Base-by-base conservation (phyloP, 2,888 invertebrate genomes). In the Lordiphosa andalusiaca region DNA sequence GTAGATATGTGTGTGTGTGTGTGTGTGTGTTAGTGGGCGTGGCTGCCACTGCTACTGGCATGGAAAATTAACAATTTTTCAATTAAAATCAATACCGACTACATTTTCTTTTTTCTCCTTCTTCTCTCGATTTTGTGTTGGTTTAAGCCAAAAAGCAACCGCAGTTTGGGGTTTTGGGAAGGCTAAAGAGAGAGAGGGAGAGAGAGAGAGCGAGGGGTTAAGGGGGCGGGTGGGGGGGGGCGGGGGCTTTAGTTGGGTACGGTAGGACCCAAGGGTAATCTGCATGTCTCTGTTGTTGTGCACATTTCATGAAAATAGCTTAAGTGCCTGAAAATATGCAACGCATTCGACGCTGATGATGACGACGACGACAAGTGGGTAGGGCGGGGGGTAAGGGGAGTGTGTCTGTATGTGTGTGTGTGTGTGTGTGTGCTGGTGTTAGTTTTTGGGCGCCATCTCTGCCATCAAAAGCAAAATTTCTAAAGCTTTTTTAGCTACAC, bases 41-140 rank as follows among this genome's bases (percentile, higher is more conserved):
- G 64, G 80, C 64, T 33, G 69, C 47, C 41, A 33, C 71, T 68
- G 53, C 50, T 72, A 69, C 67, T 73, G 73, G 76, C 84, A 73
- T 87, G 80, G 88, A 86, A 88, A 88, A 88, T 88, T 88, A 88
- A 88, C 89, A 88, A 89, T 89, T 88, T 88, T 88, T 86, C 88
- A 88, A 88, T 88, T 88, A 88, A 89, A 89, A 88, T 89, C 88
- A 88, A 88, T 89, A 89, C 75, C 73, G 70, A 74, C 81, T 77
- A 66, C 66, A 58, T 57, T 65, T 66, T 62, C 36, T 42, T 51
- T 39, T 51, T 47, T 61, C 54, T 52, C 47, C 46, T 44, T 46
- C 2, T 23, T 21, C 19, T 38, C 12, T 39, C 39, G 33, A 6
- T 39, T 33, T 39, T 19, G 39, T 67, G 74, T 71, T 56, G 56